Conservation (phyloP, 2,113 vertebrate genomes). For the Emydura subglobosa region DNA sequence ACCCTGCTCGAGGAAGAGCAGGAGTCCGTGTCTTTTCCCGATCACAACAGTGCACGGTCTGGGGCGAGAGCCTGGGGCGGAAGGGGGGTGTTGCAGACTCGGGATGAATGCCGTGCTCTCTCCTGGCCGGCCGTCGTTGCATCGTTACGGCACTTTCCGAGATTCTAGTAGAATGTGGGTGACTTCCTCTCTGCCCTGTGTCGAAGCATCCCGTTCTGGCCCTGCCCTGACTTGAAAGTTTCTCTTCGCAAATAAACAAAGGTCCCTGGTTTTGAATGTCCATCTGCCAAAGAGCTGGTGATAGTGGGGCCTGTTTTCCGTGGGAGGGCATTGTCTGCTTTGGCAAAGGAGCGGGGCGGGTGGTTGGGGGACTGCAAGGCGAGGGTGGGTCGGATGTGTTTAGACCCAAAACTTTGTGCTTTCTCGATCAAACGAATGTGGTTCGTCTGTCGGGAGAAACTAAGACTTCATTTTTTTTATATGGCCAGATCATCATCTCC, state of each 20-base stretch:
- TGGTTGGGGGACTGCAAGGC: neutral
- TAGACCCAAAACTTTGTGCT: neutral
- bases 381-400: neutral
- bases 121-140: accelerated
- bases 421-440: neutral
- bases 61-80: neutral
- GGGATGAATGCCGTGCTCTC: neutral
- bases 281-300: neutral
- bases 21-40: neutral
- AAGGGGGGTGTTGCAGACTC: neutral
- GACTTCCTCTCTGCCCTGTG: neutral
- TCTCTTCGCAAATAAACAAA: slow-evolving; percentile 24
- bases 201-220: neutral
- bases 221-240: neutral
- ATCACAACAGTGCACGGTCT: neutral
- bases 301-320: neutral
- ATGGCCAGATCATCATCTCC: slow-evolving; percentile 16
- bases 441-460: slow-evolving; percentile 33
- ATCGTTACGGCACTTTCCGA: neutral
- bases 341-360: neutral
- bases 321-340: neutral
- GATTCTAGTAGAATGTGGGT: neutral
- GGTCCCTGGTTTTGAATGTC: neutral
- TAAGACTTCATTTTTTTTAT: slow-evolving; percentile 43
- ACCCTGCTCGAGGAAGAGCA: too few species aligned